A percentile compares a stretch with the other conserved stretches of the same genome.
Evolutionary conservation across 2,113 vertebrate species (phyloP).

Genomic region (Labeo rohita): DNA sequence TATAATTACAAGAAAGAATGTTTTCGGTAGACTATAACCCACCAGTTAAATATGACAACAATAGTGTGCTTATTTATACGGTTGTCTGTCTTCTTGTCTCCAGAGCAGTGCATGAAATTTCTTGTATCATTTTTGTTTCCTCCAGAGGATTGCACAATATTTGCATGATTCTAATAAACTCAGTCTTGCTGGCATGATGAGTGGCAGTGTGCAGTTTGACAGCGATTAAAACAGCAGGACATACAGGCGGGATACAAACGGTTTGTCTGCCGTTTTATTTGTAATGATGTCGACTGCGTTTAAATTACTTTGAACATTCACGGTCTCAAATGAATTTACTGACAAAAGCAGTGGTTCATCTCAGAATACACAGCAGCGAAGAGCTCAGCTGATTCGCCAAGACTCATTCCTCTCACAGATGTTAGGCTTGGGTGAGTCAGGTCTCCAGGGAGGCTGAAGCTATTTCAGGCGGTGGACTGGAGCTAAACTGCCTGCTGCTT

Average conservation of each 20-base stretch:
- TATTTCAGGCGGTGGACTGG: constrained; percentile 35
- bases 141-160: neutral
- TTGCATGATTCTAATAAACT: neutral
- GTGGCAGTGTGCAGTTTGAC: neutral
- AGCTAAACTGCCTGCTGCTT: constrained; percentile 21
- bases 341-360: neutral
- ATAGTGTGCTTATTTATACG: neutral
- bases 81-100: neutral
- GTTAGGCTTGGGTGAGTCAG: constrained; percentile 30
- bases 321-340: neutral
- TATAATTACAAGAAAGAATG: neutral
- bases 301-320: neutral
- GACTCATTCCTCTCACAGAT: neutral
- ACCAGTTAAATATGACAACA: neutral
- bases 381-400: neutral
- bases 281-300: neutral
- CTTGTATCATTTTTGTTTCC: neutral
- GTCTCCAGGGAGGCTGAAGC: constrained; percentile 7
- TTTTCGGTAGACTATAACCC: neutral
- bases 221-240: neutral
- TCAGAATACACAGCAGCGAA: neutral
- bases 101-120: neutral
- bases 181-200: neutral
- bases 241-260: too few relatives aligned
- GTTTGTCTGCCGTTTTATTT: neutral